phyloP scores from a whole-genome alignment of 1,140 invertebrate genomes.

The Microplitis demolitor region DNA sequence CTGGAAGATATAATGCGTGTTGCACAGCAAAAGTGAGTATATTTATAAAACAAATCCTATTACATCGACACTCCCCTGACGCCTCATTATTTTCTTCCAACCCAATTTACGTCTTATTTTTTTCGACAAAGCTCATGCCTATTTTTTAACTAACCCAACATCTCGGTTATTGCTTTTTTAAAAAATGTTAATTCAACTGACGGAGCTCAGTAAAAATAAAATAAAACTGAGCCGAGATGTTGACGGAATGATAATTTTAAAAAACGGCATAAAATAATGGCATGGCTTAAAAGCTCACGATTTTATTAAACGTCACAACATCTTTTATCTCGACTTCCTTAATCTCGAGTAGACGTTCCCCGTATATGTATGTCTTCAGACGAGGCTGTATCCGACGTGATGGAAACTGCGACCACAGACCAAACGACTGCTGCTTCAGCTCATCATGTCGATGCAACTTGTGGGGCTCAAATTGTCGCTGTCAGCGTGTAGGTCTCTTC shows the following conservation, averaged over 20 bases:
- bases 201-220: no score
- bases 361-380: conserved; percentile 86
- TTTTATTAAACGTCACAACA: conserved; percentile 35
- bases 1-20: conserved; percentile 53
- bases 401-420: conserved; percentile 82
- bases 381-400: conserved; percentile 80
- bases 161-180: no score
- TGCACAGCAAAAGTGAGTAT: conserved; percentile 58
- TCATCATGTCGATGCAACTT: conserved; percentile 87
- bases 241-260: no score
- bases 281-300: no score
- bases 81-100: neutral
- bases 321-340: conserved; percentile 54
- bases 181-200: no score
- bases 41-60: neutral
- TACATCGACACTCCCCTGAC: neutral
- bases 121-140: no score
- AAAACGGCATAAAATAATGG: no score
- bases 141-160: no score
- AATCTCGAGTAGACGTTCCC: conserved; percentile 76
- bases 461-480: conserved; percentile 89
- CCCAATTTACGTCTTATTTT: no score
- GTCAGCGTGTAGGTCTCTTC: conserved; percentile 87
- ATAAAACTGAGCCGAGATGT: no score
- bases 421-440: conserved; percentile 84